phyloP scores from a whole-genome alignment of 2,113 vertebrate species.

The Mus spicilegus region DNA sequence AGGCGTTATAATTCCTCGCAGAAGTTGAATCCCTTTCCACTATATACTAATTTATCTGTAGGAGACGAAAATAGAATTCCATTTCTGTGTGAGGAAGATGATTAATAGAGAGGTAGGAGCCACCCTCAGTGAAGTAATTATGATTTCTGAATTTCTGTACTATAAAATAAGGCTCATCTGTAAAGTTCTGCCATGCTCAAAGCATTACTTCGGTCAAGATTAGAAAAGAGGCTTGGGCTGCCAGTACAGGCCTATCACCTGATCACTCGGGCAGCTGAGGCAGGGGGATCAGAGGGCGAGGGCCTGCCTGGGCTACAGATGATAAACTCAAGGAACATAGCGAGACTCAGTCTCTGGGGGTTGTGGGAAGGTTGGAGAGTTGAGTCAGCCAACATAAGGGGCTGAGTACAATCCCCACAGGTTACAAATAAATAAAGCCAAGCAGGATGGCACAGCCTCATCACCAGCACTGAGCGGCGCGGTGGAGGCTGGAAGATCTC shows the following conservation, averaged over 20 bases:
- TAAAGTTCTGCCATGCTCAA: conserved; percentile 57
- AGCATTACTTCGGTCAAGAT: neutral
- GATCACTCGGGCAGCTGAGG: neutral
- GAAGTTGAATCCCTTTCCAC: conserved; percentile 66
- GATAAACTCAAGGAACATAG: neutral
- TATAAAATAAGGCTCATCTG: conserved; percentile 61
- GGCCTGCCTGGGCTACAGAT: neutral
- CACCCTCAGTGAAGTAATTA: conserved; percentile 66
- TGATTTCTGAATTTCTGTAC: conserved; percentile 65
- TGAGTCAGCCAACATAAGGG: neutral
- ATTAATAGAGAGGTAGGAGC: conserved; percentile 72
- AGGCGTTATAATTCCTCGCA: conserved; percentile 55
- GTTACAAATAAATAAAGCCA: neutral
- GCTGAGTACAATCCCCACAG: neutral
- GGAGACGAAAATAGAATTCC: conserved; percentile 69
- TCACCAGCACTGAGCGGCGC: neutral
- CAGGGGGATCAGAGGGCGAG: neutral
- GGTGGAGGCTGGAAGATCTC: neutral
- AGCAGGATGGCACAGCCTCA: neutral
- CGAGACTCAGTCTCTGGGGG: neutral
- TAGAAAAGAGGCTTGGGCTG: neutral
- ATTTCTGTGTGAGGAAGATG: conserved; percentile 59
- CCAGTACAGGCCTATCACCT: neutral
- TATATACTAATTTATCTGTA: conserved; percentile 69
- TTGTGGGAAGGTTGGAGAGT: rapidly evolving